Evolutionary conservation across 2,113 vertebrate genomes (phyloP), one percentile per base, ranked within the genome.

Genomic region (Condylura cristata): DNA sequence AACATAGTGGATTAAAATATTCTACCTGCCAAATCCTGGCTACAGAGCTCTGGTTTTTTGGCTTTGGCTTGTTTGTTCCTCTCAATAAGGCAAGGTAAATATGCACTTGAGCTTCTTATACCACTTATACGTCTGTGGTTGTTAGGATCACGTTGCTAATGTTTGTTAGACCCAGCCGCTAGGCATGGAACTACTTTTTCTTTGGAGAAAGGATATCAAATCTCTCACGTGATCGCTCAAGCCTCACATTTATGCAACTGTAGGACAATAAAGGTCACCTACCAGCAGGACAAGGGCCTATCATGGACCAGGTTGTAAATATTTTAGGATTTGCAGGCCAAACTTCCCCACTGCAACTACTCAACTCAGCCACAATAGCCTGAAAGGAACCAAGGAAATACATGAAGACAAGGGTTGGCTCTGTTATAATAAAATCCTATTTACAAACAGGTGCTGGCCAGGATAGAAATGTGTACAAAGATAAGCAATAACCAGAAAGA

Each of bases 1-100:
- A 90, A 71, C 74, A 91, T 8, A 37, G 61, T 30, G 60, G 81
- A 44, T 83, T 82, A 63, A 78, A 95, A 44, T 76, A 78, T 37
- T 65, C 75, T 34, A 71, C 60, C 60, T 68, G 72, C 66, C 41
- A 80, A 61, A 63, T 41, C 68, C 76, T 58, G 87, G 66, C 65
- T 71, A 75, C 58, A 68, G 63, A 80, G 46, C 87, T 86, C 84
- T 86, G 70, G 58, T 7, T 61, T 85, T n/a, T 34, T 68, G 66
- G 87, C 60, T 44, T 39, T 20, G 5, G 13, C 63, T 41, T 84
- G 60, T 92, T 65, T 81, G 44, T 5, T 94, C 28, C n/a, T 89
- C 28, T 46, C 46, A 46, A 39, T 11, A 22, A n/a, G 76, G 53
- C 39, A 30, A 28, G 51, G 13, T 11, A 6, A 17, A 65, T 24